These are phyloP conservation scores for Ectemnius continuus DNA, from an alignment of 2,888 invertebrate species.

Conservation along the genomic window DNA sequence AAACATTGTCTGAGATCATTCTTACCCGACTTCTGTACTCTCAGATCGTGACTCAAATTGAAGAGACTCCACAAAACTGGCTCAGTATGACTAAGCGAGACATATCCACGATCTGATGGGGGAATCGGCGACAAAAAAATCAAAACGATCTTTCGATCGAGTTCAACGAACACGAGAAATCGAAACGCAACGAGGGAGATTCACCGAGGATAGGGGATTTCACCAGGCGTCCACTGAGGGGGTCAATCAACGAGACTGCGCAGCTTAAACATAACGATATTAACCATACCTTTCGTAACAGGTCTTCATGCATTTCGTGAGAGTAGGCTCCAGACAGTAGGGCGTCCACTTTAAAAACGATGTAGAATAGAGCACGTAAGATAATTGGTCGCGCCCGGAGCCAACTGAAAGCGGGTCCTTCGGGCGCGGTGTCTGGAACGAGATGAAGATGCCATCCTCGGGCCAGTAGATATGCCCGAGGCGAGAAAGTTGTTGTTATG, in stretches of 20 bases:
- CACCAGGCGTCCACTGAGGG: constrained; percentile 2
- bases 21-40: neutral
- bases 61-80: too few relatives aligned
- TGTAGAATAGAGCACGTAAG: constrained; percentile 30
- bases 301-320: constrained; percentile 45
- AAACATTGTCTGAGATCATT: constrained; percentile 78
- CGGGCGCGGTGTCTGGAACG: neutral
- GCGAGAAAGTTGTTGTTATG: constrained; percentile 46
- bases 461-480: constrained; percentile 24
- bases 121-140: neutral
- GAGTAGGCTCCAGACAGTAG: constrained; percentile 48
- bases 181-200: constrained; percentile 5
- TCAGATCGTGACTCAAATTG: neutral
- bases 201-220: constrained; percentile 7
- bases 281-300: constrained; percentile 32
- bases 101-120: constrained; percentile 21
- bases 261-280: constrained; percentile 18
- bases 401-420: constrained; percentile 23
- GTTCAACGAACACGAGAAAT: constrained; percentile 4
- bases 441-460: constrained; percentile 44
- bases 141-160: constrained; percentile 4
- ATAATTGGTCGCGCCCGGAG: constrained; percentile 23
- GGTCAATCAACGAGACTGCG: constrained; percentile 15
- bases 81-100: constrained; percentile 6
- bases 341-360: constrained; percentile 42